phyloP scores from a whole-genome alignment of 2,113 vertebrate species.

The Colinus virginianus region DNA sequence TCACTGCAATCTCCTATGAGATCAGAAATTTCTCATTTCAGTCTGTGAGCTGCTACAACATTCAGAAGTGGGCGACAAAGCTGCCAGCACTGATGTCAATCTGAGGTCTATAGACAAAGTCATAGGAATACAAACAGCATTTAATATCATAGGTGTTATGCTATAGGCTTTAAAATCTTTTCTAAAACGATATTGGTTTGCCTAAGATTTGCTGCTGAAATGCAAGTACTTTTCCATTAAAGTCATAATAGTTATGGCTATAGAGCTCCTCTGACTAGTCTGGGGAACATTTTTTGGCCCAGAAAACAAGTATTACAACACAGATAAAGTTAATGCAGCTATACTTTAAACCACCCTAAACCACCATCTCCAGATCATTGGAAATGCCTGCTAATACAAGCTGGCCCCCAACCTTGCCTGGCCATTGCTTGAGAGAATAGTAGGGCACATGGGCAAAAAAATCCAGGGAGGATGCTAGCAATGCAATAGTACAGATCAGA shows the following conservation, averaged over 20 bases:
- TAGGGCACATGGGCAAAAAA: neutral
- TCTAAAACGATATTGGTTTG: neutral
- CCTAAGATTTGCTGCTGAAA: neutral
- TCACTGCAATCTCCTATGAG: neutral
- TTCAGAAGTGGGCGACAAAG: neutral
- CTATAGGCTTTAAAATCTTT: neutral
- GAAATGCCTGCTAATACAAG: neutral
- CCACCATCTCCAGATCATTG: neutral
- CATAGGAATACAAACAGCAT: neutral
- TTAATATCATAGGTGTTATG: neutral
- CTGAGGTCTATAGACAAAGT: neutral
- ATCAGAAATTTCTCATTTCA: constrained; percentile 13
- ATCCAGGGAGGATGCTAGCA: neutral
- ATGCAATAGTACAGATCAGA: neutral
- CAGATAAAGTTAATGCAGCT: neutral
- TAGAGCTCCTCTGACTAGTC: neutral
- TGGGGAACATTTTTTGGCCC: neutral
- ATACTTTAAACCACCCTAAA: neutral
- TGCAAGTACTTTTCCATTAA: neutral
- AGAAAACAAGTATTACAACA: neutral
- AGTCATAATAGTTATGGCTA: neutral
- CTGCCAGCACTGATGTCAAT: neutral
- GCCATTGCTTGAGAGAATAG: neutral
- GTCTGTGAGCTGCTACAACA: neutral
- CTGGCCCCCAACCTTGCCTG: neutral